Conservation (phyloP, 2,888 invertebrate species). For the Anoplius nigerrimus region DNA sequence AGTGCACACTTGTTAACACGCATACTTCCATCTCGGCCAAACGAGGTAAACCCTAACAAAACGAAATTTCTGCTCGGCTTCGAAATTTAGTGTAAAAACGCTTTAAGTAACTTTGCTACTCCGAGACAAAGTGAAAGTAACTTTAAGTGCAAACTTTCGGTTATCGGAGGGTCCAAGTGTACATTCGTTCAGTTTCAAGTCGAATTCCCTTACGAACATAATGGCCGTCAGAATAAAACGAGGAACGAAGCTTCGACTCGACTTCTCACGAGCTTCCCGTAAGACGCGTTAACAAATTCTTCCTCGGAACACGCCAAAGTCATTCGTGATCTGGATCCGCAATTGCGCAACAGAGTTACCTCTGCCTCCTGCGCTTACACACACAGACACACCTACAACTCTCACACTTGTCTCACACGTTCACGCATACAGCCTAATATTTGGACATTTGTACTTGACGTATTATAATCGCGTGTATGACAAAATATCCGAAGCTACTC, state of each 20-base stretch:
- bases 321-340: no score
- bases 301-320: no score
- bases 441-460: conserved; percentile 68
- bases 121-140: no score
- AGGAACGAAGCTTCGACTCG: no score
- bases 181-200: not conserved
- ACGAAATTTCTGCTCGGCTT: not conserved
- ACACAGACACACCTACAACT: conserved; percentile 46
- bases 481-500: conserved; percentile 63
- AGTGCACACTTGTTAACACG: no score
- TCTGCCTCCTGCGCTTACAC: conserved; percentile 30
- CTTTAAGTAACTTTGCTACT: no score
- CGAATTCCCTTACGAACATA: not conserved
- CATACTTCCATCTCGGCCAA: not conserved
- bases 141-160: no score
- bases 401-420: conserved; percentile 31
- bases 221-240: no score
- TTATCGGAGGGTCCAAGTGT: no score
- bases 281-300: no score
- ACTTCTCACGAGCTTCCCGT: no score
- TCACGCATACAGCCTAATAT: conserved; percentile 36
- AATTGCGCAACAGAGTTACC: not conserved
- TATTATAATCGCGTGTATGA: conserved; percentile 62
- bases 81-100: no score
- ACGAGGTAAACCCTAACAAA: not conserved